Conservation (phyloP, 2,797 vertebrate species). For the Simalia tracyae region DNA sequence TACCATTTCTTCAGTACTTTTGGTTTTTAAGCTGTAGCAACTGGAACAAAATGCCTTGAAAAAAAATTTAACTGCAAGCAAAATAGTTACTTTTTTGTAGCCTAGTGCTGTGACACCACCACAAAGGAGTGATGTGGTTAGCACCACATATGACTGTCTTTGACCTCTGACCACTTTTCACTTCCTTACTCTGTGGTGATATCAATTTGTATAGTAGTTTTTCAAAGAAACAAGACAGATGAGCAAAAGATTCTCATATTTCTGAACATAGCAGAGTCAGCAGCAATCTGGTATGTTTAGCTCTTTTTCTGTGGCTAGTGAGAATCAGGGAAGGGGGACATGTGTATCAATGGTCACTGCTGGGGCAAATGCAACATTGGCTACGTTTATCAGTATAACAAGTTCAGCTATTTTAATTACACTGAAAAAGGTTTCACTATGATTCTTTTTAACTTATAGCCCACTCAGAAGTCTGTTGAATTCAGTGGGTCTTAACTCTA, state of each 20-base stretch:
- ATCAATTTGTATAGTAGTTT: neutral
- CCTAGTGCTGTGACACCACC: conserved; percentile 2
- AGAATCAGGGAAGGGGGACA: neutral
- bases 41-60: conserved; percentile 68
- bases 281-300: neutral
- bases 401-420: neutral
- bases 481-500: neutral
- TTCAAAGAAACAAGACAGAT: neutral
- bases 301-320: neutral
- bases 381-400: neutral
- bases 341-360: neutral
- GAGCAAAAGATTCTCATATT: neutral
- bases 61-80: conserved; percentile 65
- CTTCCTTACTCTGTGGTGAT: conserved; percentile 6
- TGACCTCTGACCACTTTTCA: conserved; percentile 1
- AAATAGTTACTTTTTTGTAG: conserved; percentile 52
- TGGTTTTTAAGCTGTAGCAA: conserved; percentile 59
- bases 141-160: neutral
- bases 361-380: neutral
- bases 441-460: neutral
- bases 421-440: neutral
- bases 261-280: conserved; percentile 4
- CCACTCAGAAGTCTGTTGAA: neutral
- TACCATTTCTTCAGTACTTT: conserved; percentile 70
- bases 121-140: conserved; percentile 22